A percentile compares a stretch with the other conserved stretches of the same genome.
Conservation (phyloP, 2,797 vertebrate genomes). For the Paguma larvata region DNA sequence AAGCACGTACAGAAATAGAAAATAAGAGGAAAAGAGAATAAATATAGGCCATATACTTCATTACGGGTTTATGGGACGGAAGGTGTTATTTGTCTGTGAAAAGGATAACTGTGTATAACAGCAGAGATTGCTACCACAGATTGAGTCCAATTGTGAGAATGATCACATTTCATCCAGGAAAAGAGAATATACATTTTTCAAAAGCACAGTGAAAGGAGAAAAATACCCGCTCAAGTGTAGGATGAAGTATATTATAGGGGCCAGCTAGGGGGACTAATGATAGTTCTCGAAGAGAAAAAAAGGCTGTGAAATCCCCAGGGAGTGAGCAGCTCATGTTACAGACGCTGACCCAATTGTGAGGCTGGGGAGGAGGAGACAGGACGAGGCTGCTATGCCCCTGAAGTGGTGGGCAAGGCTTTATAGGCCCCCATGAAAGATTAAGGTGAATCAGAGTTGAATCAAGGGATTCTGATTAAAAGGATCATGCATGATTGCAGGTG, state of each 20-base stretch:
- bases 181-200: slow-evolving; percentile 40
- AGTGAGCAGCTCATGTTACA: slow-evolving; percentile 37
- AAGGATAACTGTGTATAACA: background rate
- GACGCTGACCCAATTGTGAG: background rate
- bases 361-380: background rate
- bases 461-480: background rate
- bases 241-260: background rate
- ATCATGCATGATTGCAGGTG: background rate
- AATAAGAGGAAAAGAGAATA: background rate
- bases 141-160: background rate
- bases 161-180: slow-evolving; percentile 24
- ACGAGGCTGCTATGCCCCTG: background rate
- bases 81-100: background rate
- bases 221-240: background rate
- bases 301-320: background rate
- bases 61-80: background rate
- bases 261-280: background rate
- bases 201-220: slow-evolving; percentile 39
- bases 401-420: background rate
- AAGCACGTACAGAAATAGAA: background rate
- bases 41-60: background rate
- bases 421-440: background rate
- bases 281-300: background rate
- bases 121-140: background rate
- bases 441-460: background rate